Base-by-base conservation (phyloP, 30 jellyfish, hydroid and myxozoan species). In the Chrysaora quinquecirrha region DNA sequence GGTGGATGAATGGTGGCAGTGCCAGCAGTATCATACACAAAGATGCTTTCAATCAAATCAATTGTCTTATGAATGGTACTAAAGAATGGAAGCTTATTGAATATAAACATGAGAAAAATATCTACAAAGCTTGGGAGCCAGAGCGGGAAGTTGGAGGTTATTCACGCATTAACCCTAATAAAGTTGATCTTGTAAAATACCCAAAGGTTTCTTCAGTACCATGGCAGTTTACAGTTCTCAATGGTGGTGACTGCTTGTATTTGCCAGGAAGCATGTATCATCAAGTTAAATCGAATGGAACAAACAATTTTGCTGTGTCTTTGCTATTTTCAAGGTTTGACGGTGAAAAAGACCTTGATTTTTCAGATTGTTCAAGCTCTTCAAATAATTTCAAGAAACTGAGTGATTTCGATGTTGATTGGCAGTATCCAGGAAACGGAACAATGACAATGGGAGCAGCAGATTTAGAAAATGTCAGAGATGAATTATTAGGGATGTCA, bases 371-470 rank as follows among this genome's bases (percentile, higher is more conserved):
- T 38, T 62, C 75, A 1, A 27, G 31, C 27, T 63, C 70, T 60
- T 80, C 27, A 11, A 4, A 4, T 11, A 24, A 23, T 2, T 64
- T 3, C 52, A 64, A 7, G 24, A 78, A 89, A 30, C 69, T 88
- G 52, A 31, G 80, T 3, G 75, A 69, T 54, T 58, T 88, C 54
- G 97, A 88, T 75, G 87, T 88, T 1, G 90, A 88, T 48, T 88
- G 97, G 97, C 86, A 88, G 73, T 88, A 88, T 49, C 90, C 90
- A 3, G 97, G 97, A 35, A 34, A 28, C 49, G 97, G 97, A 2
- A 75, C 38, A 20, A 88, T 88, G 97, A 75, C 94, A 16, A 88
- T 88, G 97, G 97, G 97, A 34, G 82, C 77, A 7, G 76, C 87
- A 27, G 97, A 88, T 16, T 76, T 88, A 11, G 76, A 63, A 29